phyloP scores from a whole-genome alignment of 2,888 invertebrate species.

The Euzophera pinguis region DNA sequence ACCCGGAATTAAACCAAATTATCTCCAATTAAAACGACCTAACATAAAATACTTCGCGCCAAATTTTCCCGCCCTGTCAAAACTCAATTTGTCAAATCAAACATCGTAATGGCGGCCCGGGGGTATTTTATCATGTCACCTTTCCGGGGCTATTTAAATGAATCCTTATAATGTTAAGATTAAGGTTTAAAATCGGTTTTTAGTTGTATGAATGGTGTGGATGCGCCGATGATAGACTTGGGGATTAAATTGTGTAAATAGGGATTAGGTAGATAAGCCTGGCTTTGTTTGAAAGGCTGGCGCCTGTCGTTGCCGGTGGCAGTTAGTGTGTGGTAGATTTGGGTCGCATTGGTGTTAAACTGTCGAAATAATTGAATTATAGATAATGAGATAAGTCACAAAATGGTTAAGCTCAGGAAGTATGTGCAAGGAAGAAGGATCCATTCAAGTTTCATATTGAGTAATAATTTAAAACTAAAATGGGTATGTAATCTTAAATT shows the following conservation, averaged over 20 bases:
- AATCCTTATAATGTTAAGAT: constrained; percentile 38
- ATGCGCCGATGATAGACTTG: constrained; percentile 37
- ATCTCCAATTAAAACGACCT: constrained; percentile 43
- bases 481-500: no score
- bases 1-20: constrained; percentile 41
- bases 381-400: background rate
- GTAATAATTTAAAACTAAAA: no score
- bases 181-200: constrained; percentile 52
- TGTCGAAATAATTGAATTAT: constrained; percentile 19
- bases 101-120: constrained; percentile 58
- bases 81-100: constrained; percentile 78
- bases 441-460: no score
- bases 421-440: no score
- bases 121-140: constrained; percentile 44
- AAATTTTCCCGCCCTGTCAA: constrained; percentile 70
- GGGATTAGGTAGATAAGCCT: constrained; percentile 74
- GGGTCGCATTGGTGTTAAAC: constrained; percentile 33
- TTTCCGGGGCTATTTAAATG: constrained; percentile 27
- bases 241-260: constrained; percentile 78
- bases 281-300: constrained; percentile 63
- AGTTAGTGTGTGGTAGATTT: constrained; percentile 56
- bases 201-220: constrained; percentile 26
- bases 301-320: constrained; percentile 46
- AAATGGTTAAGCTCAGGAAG: no score
- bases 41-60: constrained; percentile 50